phyloP scores from a whole-genome alignment of 2,797 vertebrate species.

The Tenualosa ilisha region DNA sequence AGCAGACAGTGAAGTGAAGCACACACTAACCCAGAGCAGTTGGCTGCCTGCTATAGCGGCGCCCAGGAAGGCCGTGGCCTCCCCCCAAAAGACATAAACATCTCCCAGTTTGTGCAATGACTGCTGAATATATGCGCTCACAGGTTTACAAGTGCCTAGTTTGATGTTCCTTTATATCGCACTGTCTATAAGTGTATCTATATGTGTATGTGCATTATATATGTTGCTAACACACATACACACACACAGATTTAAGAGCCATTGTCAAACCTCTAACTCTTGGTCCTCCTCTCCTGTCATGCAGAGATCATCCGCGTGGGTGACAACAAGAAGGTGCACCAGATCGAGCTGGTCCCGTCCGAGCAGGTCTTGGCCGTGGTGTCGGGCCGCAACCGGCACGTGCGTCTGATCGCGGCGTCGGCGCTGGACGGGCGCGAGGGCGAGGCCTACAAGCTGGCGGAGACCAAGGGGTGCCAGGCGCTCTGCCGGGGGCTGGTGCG shows the following conservation, averaged over 20 bases:
- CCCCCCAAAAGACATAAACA: too few species aligned
- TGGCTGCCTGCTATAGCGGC: too few species aligned
- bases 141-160: too few species aligned
- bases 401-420: constrained; percentile 88
- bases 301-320: constrained; percentile 95
- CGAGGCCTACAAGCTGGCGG: constrained; percentile 90
- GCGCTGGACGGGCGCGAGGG: constrained; percentile 90
- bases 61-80: too few species aligned
- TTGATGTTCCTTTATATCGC: too few species aligned
- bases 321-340: constrained; percentile 96
- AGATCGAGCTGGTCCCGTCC: constrained; percentile 88
- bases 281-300: background rate
- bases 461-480: constrained; percentile 93
- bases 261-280: background rate
- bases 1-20: too few species aligned
- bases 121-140: too few species aligned
- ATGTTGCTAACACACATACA: background rate
- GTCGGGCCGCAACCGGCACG: constrained; percentile 95
- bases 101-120: too few species aligned
- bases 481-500: constrained; percentile 86
- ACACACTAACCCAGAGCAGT: too few species aligned
- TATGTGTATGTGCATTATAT: too few species aligned
- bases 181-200: too few species aligned
- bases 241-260: background rate
- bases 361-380: constrained; percentile 96